phyloP scores from a whole-genome alignment of 2,797 vertebrate species.

The Mormyrus proboscirostris region DNA sequence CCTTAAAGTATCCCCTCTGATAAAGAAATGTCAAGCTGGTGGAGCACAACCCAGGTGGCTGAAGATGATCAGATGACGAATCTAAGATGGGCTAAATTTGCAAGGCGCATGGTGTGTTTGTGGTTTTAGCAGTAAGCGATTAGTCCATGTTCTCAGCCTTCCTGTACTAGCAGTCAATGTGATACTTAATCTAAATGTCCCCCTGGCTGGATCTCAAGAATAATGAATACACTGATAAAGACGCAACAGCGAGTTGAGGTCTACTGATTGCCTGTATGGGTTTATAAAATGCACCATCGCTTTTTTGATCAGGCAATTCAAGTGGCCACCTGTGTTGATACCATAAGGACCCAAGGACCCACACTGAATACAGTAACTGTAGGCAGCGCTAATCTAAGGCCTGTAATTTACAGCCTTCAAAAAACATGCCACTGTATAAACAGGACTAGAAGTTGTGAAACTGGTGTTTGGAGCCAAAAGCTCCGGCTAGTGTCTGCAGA shows the following conservation, averaged over 20 bases:
- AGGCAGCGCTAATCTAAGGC: constrained; percentile 36
- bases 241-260: not conserved
- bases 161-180: not conserved
- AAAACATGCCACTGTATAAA: not conserved
- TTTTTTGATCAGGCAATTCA: not conserved
- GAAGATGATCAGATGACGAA: not conserved
- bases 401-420: constrained; percentile 21
- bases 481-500: not conserved
- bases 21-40: not conserved
- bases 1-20: not conserved
- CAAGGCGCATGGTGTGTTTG: not conserved
- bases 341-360: not conserved
- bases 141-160: not conserved
- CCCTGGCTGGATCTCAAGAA: not conserved
- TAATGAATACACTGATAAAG: not conserved
- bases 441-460: not conserved
- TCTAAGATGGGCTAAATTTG: not conserved
- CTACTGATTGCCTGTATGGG: not conserved
- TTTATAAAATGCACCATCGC: not conserved
- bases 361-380: not conserved
- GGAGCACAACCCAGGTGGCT: not conserved
- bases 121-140: not conserved
- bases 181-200: not conserved
- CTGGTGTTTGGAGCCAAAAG: not conserved
- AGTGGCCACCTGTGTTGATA: not conserved